phyloP scores from a whole-genome alignment of 2,113 vertebrate genomes.

The Alouatta palliata region DNA sequence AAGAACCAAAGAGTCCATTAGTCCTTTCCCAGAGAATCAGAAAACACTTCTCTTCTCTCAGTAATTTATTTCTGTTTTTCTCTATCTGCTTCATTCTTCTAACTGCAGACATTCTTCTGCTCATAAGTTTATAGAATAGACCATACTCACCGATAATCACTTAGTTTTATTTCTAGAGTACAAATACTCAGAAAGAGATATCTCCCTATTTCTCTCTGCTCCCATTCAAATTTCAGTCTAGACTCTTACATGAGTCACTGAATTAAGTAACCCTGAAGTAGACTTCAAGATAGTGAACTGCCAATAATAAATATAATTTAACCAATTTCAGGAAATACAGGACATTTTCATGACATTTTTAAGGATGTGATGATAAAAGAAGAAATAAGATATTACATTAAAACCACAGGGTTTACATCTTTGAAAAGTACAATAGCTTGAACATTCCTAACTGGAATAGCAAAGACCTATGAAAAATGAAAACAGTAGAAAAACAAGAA shows the following conservation, averaged over 20 bases:
- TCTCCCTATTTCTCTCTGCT: not conserved
- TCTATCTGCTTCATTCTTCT: not conserved
- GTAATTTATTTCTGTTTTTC: not conserved
- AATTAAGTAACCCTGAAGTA: not conserved
- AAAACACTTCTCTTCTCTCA: not conserved
- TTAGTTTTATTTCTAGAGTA: not conserved
- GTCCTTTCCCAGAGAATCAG: not conserved
- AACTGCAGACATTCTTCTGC: not conserved
- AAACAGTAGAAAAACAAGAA: not conserved
- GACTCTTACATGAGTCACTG: not conserved
- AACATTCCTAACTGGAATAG: not conserved
- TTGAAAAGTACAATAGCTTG: not conserved
- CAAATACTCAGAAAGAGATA: not conserved
- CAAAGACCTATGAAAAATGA: not conserved
- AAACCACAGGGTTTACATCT: not conserved
- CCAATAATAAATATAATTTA: not conserved
- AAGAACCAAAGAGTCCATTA: not conserved
- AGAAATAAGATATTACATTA: conserved; percentile 1
- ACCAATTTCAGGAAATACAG: not conserved
- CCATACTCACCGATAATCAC: not conserved
- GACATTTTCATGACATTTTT: not conserved
- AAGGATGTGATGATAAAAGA: not conserved
- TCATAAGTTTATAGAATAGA: not conserved
- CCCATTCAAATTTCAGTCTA: not conserved
- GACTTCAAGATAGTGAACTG: not conserved